A percentile compares a stretch with the other conserved stretches of the same genome.
Conservation (phyloP, 2,888 invertebrate genomes). For the Pantelozetes paolii region DNA sequence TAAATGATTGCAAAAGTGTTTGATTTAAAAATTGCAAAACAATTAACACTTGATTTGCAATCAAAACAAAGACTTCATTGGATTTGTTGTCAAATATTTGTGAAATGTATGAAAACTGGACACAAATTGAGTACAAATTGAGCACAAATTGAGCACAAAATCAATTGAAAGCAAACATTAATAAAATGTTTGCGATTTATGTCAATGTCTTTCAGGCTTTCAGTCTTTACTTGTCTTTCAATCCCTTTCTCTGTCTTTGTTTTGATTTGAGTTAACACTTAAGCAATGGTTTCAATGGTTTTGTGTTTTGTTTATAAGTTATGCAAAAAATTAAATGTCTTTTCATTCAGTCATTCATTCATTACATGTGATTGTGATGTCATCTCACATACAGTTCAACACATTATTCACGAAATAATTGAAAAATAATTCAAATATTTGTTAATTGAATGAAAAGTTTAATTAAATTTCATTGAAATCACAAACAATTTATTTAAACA, state of each 20-base stretch:
- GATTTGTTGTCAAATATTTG: too few relatives aligned
- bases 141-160: not conserved
- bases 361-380: not conserved
- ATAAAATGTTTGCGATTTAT: not conserved
- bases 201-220: too few relatives aligned
- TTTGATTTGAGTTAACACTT: not conserved
- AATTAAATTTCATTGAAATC: too few relatives aligned
- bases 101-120: too few relatives aligned
- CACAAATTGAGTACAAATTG: not conserved
- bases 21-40: too few relatives aligned
- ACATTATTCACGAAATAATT: too few relatives aligned
- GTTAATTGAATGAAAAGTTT: too few relatives aligned
- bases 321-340: not conserved
- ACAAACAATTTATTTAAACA: too few relatives aligned
- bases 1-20: not conserved
- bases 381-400: not conserved
- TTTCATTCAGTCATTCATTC: not conserved
- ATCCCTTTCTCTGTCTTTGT: too few relatives aligned
- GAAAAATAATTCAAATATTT: too few relatives aligned
- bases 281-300: conserved; percentile 11
- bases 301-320: conserved; percentile 19
- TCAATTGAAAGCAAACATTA: not conserved
- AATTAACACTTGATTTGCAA: not conserved
- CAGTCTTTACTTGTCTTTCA: too few relatives aligned
- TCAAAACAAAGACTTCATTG: not conserved